These are phyloP conservation scores for Rhagonycha fulva DNA, from an alignment of 2,888 invertebrate genomes.

Conservation along the genomic window DNA sequence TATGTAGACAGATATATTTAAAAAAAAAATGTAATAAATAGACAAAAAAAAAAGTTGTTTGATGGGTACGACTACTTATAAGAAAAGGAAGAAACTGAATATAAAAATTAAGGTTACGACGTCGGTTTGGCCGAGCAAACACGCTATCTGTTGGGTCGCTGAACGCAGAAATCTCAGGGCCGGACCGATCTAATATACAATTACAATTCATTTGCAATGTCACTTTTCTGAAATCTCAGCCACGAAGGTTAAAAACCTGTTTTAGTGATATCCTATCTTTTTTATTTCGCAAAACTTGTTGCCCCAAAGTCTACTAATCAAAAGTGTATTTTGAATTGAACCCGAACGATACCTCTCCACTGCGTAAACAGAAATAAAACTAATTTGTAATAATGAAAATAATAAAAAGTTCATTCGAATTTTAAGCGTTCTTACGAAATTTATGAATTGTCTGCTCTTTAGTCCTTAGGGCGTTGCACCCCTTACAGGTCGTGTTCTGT, in stretches of 20 bases:
- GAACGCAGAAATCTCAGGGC: constrained; percentile 29
- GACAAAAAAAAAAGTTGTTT: background rate
- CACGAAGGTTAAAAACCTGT: constrained; percentile 14
- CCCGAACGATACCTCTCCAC: background rate
- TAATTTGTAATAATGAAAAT: background rate
- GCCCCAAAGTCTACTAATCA: background rate
- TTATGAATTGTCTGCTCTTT: constrained; percentile 15
- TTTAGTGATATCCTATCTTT: constrained; percentile 12
- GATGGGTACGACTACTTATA: background rate
- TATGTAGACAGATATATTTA: background rate
- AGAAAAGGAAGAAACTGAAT: constrained; percentile 20
- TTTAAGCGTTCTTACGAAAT: background rate
- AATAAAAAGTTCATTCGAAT: background rate
- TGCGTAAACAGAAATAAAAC: background rate
- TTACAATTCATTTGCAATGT: constrained; percentile 25
- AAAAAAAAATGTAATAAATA: background rate
- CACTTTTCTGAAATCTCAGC: constrained; percentile 13
- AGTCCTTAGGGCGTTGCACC: constrained; percentile 26
- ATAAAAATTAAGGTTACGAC: constrained; percentile 30
- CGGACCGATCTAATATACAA: constrained; percentile 28
- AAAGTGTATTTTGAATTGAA: background rate
- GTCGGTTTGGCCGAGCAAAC: constrained; percentile 30
- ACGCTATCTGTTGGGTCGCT: constrained; percentile 30
- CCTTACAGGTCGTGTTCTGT: constrained; percentile 24
- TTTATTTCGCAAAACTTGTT: background rate